Base-by-base conservation (phyloP, 2,113 vertebrate genomes). In the Dasyprocta punctata region DNA sequence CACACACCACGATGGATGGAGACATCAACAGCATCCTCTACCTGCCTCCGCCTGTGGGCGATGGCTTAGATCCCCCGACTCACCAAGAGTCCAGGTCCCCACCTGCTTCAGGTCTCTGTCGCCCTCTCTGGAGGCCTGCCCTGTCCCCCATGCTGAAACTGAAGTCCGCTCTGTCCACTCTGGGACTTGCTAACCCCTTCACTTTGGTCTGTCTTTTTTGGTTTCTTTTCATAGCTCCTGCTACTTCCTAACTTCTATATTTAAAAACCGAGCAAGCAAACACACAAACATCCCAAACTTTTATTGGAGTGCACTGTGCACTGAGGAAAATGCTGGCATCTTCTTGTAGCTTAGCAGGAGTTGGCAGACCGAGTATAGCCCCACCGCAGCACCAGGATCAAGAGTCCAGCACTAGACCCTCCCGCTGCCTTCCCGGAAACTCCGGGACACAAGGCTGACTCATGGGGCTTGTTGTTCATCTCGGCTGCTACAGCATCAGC, bases 101-200 rank as follows among this genome's bases (percentile, higher is more conserved):
- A 75, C 47, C n/a, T 12, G 54, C 73, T 41, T 58, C 9, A 0
- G 1, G 1, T 24, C 78, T 33, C 38, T 6, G 52, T 36, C 83
- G 22, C 77, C 61, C 85, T 10, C 12, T 5, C 3, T 11, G 2
- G 56, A 61, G n/a, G 41, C 67, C 52, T 0, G 3, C 5, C 75
- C 26, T 10, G 6, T 19, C 33, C 10, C 9, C 16, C 20, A 9
- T 49, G 16, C 49, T 49, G 47, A 56, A 38, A 58, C 22, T 13
- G 0, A 41, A 47, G 22, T 9, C 44, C 12, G 14, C 28, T 33
- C 78, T 19, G 26, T 38, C 86, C 14, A 20, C 77, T 13, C 33
- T 14, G n/a, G 54, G 0, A 14, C 54, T 52, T 7, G 1, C 41
- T 8, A 5, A 3, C 19, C 30, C 24, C 38, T 30, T 10, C 1